A percentile compares a stretch with the other conserved stretches of the same genome.
Conservation (phyloP, 2,113 vertebrate species). For the Brienomyrus brachyistius region DNA sequence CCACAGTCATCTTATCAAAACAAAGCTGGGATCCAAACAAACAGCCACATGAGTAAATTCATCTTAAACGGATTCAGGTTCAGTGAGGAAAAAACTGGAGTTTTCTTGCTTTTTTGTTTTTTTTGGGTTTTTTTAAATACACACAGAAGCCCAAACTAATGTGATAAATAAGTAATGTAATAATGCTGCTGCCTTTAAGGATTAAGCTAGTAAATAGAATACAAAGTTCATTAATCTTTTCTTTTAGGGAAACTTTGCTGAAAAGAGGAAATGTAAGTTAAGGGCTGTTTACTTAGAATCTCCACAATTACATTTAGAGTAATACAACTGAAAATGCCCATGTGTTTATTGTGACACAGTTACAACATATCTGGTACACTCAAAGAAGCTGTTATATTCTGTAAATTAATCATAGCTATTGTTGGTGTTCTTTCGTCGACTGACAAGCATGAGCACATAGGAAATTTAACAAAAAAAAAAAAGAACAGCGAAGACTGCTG, state of each 20-base stretch:
- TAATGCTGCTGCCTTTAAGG: background rate
- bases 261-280: constrained; percentile 16
- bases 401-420: background rate
- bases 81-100: background rate
- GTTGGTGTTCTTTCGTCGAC: background rate
- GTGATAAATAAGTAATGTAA: background rate
- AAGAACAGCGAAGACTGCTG: background rate
- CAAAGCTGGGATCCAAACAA: background rate
- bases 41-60: background rate
- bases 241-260: background rate
- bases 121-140: background rate
- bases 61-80: background rate
- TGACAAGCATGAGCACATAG: background rate
- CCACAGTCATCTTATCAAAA: background rate
- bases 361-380: background rate
- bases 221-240: background rate
- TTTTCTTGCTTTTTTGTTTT: background rate
- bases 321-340: background rate
- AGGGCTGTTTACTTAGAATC: background rate
- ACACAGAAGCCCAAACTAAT: background rate
- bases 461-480: background rate
- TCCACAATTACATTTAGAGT: background rate
- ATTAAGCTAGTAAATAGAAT: background rate
- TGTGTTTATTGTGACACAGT: background rate
- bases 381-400: background rate